Percentiles rank a stretch among this genome's conserved stretches.
phyloP scores from a whole-genome alignment of 2,888 invertebrate genomes.

The Lasioglossum oenotherae region DNA sequence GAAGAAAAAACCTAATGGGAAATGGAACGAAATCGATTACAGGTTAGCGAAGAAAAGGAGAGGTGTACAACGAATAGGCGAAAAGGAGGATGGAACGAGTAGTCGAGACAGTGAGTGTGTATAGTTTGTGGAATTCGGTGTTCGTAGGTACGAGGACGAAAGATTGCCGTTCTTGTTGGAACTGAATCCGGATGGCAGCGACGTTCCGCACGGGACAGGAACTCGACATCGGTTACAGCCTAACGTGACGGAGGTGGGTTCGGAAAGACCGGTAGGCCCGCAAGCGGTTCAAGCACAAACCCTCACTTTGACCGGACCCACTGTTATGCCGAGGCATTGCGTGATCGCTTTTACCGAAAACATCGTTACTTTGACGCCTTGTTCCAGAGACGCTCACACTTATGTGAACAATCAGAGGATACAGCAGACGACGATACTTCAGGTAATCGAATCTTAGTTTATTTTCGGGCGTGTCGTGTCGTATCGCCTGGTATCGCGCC shows the following conservation, averaged over 20 bases:
- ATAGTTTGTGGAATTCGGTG: neutral
- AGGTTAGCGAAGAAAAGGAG: slow-evolving; percentile 58
- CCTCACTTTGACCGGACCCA: slow-evolving; percentile 93
- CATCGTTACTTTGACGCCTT: slow-evolving; percentile 97
- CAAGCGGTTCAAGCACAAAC: slow-evolving; percentile 84
- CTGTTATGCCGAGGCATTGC: slow-evolving; percentile 97
- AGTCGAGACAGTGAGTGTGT: neutral
- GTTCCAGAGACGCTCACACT: slow-evolving; percentile 96
- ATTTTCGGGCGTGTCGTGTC: neutral
- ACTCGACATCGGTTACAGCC: slow-evolving; percentile 86
- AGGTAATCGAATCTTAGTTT: slow-evolving; percentile 85
- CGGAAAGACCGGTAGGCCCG: slow-evolving; percentile 90
- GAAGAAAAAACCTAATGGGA: slow-evolving; percentile 90
- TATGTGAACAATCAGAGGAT: slow-evolving; percentile 97
- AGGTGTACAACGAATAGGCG: neutral
- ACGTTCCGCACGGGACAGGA: slow-evolving; percentile 80
- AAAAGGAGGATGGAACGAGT: neutral
- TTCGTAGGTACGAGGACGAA: slow-evolving; percentile 85
- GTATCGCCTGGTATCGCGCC: neutral
- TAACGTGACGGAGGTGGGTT: slow-evolving; percentile 89
- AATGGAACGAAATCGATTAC: slow-evolving; percentile 85
- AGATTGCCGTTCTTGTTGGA: slow-evolving; percentile 90
- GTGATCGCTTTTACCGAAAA: slow-evolving; percentile 96
- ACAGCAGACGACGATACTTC: slow-evolving; percentile 95
- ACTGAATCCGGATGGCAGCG: slow-evolving; percentile 91